Conservation (phyloP, 1,140 invertebrate genomes). For the Aphaenogaster floridana region DNA sequence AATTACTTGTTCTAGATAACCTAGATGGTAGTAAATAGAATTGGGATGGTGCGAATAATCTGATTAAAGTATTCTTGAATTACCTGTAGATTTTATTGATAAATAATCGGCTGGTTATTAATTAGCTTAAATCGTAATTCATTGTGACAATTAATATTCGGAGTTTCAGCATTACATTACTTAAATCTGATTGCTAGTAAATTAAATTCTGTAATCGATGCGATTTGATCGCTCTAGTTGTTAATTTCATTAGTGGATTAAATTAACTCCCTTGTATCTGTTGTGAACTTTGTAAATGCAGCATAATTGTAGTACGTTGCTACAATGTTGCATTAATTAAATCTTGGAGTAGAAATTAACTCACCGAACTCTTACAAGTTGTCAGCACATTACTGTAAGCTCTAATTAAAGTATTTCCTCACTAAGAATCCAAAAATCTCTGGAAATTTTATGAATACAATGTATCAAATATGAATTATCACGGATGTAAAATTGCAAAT, state of each 20-base stretch:
- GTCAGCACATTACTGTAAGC: background rate
- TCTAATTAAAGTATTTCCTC: background rate
- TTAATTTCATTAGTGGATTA: conserved; percentile 48
- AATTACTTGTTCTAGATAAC: conserved; percentile 7
- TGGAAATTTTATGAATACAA: background rate
- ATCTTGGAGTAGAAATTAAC: conserved; percentile 10
- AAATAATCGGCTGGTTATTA: background rate
- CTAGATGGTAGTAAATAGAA: background rate
- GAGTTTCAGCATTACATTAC: background rate
- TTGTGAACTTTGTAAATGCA: conserved; percentile 9
- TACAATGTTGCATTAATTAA: conserved; percentile 4
- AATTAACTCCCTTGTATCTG: background rate
- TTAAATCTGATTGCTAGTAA: conserved; percentile 23
- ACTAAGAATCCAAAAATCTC: background rate
- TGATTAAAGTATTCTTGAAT: conserved; percentile 5
- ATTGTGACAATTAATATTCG: background rate
- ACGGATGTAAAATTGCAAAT: background rate
- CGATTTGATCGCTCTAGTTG: background rate
- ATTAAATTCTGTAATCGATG: conserved; percentile 33
- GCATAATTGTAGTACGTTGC: background rate
- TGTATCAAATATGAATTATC: background rate
- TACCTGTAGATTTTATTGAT: background rate
- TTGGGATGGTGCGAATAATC: background rate
- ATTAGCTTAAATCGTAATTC: conserved; percentile 28
- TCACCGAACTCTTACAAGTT: background rate